phyloP scores from a whole-genome alignment of 2,888 invertebrate genomes.

The Brachypterus glaber region DNA sequence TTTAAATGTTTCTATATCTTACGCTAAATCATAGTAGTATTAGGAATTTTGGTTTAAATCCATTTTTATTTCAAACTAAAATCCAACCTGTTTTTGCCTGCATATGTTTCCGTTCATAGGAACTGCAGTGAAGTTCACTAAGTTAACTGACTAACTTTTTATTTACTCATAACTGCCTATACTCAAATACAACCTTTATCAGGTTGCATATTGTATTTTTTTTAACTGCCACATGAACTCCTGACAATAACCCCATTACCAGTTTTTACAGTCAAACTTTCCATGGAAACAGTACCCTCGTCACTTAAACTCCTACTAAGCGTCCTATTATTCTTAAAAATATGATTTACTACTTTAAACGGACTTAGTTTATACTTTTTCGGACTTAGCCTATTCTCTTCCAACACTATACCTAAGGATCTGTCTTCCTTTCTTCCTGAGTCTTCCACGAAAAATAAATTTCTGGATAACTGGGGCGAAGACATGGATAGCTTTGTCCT shows the following conservation, averaged over 20 bases:
- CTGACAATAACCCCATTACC: constrained; percentile 10
- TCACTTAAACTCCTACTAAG: constrained; percentile 28
- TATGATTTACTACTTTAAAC: constrained; percentile 19
- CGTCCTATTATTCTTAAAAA: constrained; percentile 19
- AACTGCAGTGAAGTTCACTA: too few species aligned
- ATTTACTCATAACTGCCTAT: too few species aligned
- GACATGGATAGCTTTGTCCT: constrained; percentile 19
- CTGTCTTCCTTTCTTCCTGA: constrained; percentile 12
- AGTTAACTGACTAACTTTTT: too few species aligned
- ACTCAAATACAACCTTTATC: too few species aligned
- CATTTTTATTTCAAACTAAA: too few species aligned
- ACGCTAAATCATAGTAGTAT: too few species aligned
- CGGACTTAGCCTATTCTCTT: neutral
- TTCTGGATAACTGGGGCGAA: constrained; percentile 34
- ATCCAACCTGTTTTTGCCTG: too few species aligned
- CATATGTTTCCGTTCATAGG: too few species aligned
- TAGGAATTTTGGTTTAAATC: too few species aligned
- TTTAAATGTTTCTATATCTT: too few species aligned
- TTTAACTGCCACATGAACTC: constrained; percentile 17
- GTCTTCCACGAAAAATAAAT: constrained; percentile 31
- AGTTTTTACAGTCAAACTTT: constrained; percentile 9
- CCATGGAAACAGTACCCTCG: constrained; percentile 21
- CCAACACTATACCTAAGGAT: neutral
- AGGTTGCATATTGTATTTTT: too few species aligned
- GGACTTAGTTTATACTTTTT: constrained; percentile 18